Percentiles rank a stretch among this genome's conserved stretches.
phyloP scores from a whole-genome alignment of 2,888 invertebrate genomes.

The Ichneumoninae sp. region DNA sequence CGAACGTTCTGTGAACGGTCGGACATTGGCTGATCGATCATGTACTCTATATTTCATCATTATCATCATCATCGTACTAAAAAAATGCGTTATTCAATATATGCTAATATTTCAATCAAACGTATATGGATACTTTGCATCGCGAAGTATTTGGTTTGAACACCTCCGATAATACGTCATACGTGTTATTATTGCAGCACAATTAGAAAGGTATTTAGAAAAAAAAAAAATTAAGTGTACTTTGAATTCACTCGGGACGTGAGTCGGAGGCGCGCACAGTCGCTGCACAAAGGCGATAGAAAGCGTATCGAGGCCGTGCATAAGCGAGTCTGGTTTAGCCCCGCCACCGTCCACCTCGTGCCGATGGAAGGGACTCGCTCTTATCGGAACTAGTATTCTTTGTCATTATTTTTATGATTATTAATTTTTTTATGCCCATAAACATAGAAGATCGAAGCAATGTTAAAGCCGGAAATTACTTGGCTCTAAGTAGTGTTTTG shows the following conservation, averaged over 20 bases:
- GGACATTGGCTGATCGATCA: neutral
- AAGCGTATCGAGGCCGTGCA: constrained; percentile 58
- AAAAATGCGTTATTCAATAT: constrained; percentile 1
- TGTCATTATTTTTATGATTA: neutral
- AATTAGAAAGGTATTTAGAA: constrained; percentile 60
- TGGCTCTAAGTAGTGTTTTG: neutral
- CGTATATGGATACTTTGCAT: neutral
- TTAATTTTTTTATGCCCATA: neutral
- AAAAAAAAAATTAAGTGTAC: constrained; percentile 14
- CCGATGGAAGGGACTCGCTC: constrained; percentile 23
- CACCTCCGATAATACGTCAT: constrained; percentile 10
- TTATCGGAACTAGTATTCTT: constrained; percentile 37
- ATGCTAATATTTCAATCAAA: neutral
- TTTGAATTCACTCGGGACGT: constrained; percentile 43
- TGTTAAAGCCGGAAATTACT: neutral
- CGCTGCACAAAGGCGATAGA: constrained; percentile 54
- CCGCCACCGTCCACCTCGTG: constrained; percentile 41
- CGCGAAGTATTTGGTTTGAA: neutral
- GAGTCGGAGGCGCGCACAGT: constrained; percentile 32
- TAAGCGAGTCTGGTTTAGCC: constrained; percentile 48
- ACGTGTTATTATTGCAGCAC: constrained; percentile 18
- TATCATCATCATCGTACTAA: neutral
- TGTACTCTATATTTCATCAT: neutral
- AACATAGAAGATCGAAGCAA: neutral
- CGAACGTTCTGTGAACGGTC: neutral